phyloP scores from a whole-genome alignment of 2,797 vertebrate genomes.

The Xenentodon cancila region DNA sequence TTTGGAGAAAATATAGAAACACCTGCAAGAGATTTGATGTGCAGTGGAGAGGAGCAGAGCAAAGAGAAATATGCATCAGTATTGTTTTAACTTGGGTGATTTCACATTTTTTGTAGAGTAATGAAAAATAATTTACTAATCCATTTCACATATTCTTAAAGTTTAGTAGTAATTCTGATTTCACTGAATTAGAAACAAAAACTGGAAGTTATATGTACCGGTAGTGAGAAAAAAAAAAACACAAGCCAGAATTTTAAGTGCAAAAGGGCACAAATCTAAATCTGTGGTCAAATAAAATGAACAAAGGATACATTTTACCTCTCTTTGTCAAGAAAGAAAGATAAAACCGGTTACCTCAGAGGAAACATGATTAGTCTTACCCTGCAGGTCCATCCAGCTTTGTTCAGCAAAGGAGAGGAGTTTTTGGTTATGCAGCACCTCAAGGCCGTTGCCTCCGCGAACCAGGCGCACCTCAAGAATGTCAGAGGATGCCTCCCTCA shows the following conservation, averaged over 20 bases:
- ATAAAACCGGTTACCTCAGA: neutral
- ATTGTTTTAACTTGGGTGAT: neutral
- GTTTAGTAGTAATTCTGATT: neutral
- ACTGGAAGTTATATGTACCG: too few species aligned
- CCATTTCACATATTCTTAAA: neutral
- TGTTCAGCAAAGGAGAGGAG: conserved; percentile 87
- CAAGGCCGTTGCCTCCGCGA: conserved; percentile 38
- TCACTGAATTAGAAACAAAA: too few species aligned
- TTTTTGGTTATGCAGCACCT: conserved; percentile 89
- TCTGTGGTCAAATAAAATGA: neutral
- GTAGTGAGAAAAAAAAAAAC: too few species aligned
- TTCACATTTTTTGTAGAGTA: neutral
- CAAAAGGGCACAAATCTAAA: neutral
- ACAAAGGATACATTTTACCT: neutral
- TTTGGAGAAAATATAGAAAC: conserved; percentile 86
- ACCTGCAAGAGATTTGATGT: conserved; percentile 66
- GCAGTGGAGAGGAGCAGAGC: neutral
- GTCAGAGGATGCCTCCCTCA: conserved; percentile 87
- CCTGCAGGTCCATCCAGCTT: conserved; percentile 91
- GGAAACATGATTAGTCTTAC: conserved; percentile 68
- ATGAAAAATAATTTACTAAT: neutral
- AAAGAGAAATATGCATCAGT: neutral
- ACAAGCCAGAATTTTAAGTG: neutral
- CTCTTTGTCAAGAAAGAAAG: neutral
- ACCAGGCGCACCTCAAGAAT: conserved; percentile 87